A percentile compares a stretch with the other conserved stretches of the same genome.
phyloP scores from a whole-genome alignment of 2,888 invertebrate species.

The Aquatica leii region DNA sequence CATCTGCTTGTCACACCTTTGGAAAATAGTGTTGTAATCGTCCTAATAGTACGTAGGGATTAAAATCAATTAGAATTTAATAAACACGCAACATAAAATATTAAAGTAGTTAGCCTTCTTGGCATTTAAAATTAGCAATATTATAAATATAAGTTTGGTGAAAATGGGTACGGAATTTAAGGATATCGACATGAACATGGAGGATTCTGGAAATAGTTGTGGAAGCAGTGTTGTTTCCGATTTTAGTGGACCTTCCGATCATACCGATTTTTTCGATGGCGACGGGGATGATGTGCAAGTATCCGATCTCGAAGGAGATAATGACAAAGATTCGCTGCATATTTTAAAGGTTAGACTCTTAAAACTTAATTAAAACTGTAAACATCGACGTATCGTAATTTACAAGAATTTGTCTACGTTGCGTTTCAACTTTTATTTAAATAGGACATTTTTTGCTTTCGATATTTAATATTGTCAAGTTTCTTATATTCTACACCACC shows the following conservation, averaged over 20 bases:
- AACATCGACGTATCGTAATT: too few relatives aligned
- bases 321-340: constrained; percentile 58
- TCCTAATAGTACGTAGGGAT: constrained; percentile 13
- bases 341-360: constrained; percentile 54
- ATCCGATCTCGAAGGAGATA: constrained; percentile 66
- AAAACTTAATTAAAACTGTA: neutral
- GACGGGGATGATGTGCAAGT: constrained; percentile 67
- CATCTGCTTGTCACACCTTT: constrained; percentile 35
- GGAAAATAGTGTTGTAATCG: constrained; percentile 15
- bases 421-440: too few relatives aligned
- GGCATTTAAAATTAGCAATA: neutral
- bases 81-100: neutral
- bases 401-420: too few relatives aligned
- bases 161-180: constrained; percentile 58
- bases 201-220: constrained; percentile 61
- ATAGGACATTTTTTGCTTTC: too few relatives aligned
- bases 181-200: constrained; percentile 57
- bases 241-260: constrained; percentile 56
- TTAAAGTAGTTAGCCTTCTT: neutral
- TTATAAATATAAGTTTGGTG: constrained; percentile 42
- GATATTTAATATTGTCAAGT: too few relatives aligned
- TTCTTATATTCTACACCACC: neutral
- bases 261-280: constrained; percentile 65
- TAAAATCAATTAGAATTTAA: too few relatives aligned
- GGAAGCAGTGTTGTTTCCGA: constrained; percentile 60